Evolutionary conservation across 2,797 vertebrate species (phyloP).

Genomic region (Aythya fuligula): DNA sequence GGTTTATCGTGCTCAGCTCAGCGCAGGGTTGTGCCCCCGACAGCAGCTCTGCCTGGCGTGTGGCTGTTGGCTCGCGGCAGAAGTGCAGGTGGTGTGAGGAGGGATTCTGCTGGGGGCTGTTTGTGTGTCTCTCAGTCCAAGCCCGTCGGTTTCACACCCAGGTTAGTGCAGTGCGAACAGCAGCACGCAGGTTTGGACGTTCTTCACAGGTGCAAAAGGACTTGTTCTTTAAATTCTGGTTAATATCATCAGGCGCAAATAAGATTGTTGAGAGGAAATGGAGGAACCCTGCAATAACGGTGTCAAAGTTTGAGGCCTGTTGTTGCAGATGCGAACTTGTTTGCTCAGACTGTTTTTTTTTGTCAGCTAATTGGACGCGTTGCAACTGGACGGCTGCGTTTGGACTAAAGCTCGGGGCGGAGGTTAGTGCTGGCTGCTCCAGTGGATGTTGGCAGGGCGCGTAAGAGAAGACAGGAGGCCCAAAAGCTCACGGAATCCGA

Average conservation of each 20-base stretch:
- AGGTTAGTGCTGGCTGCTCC: neutral
- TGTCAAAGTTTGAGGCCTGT: neutral
- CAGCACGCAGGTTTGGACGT: neutral
- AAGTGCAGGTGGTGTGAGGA: neutral
- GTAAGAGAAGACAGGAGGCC: neutral
- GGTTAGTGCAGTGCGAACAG: neutral
- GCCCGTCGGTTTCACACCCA: neutral
- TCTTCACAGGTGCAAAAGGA: neutral
- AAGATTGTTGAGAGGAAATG: neutral
- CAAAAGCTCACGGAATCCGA: slow-evolving; percentile 29
- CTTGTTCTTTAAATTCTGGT: neutral
- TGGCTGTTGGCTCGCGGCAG: neutral
- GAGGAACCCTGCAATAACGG: neutral
- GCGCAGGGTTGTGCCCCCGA: neutral
- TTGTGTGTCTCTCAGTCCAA: neutral
- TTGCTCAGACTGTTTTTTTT: neutral
- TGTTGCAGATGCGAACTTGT: neutral
- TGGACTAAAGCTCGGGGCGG: slow-evolving; percentile 28
- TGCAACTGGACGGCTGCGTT: neutral
- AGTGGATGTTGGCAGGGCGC: neutral
- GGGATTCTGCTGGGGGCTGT: neutral
- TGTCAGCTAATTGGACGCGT: neutral
- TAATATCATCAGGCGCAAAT: neutral
- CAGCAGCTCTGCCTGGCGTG: fast-evolving
- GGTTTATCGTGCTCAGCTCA: neutral